phyloP scores from a whole-genome alignment of 2,888 invertebrate species.

The Ditula angustiorana region DNA sequence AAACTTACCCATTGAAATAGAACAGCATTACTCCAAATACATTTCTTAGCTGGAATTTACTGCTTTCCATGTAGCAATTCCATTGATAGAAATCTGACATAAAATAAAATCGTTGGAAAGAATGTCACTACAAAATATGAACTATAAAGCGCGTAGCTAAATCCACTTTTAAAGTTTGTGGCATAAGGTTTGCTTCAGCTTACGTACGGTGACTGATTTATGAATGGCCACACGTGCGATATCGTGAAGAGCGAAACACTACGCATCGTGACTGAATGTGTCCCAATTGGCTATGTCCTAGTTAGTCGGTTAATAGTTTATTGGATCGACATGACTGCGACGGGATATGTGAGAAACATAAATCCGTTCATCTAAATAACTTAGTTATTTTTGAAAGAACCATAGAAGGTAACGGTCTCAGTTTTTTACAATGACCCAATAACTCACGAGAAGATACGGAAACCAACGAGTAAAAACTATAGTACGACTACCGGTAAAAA shows the following conservation, averaged over 20 bases:
- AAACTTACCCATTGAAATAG: conserved; percentile 79
- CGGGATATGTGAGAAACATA: not conserved
- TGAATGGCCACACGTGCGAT: conserved; percentile 20
- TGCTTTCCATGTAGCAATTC: conserved; percentile 34
- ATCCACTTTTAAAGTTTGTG: not conserved
- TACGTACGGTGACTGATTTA: not conserved
- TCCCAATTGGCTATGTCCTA: conserved; percentile 31
- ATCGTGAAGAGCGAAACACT: conserved; percentile 29
- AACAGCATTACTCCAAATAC: conserved; percentile 69
- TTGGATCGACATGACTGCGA: not conserved
- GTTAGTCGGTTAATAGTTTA: conserved; percentile 1
- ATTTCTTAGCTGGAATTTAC: conserved; percentile 53
- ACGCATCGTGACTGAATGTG: conserved; percentile 37
- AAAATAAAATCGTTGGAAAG: conserved; percentile 33
- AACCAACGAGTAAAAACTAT: too few relatives aligned
- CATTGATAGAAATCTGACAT: conserved; percentile 39
- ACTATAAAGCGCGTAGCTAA: not conserved
- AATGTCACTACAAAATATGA: conserved; percentile 12
- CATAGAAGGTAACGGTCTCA: too few relatives aligned
- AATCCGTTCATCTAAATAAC: not conserved
- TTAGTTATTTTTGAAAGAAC: not conserved
- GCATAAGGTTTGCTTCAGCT: not conserved
- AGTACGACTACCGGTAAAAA: too few relatives aligned
- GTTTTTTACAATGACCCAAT: too few relatives aligned
- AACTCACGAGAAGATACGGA: too few relatives aligned